Base-by-base conservation (phyloP, 2,888 invertebrate genomes). In the Adelognathus sp. region DNA sequence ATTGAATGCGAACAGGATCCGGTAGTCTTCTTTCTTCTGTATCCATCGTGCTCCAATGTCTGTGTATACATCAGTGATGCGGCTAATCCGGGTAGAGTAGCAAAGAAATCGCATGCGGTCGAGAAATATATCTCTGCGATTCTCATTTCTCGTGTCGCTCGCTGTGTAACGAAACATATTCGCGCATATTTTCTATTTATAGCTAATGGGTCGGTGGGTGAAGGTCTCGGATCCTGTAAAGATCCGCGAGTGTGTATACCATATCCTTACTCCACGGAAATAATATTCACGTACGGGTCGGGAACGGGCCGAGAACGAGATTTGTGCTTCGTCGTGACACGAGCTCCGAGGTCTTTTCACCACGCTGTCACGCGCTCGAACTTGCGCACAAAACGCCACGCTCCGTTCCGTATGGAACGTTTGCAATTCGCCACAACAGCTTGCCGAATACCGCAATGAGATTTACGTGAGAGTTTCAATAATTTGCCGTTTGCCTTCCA, bases 141-240 rank as follows among this genome's bases (percentile, higher is more conserved):
- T 50, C 36, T 50, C 66, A 16, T 46, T 18, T 66, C 60, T n/a
- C 46, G 21, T 61, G 9, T 41, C 41, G 36, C 41, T 16, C 16
- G 54, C 24, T 58, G 29, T 29, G 36, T 21, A 61, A 66, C 18
- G 41, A 66, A 39, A 27, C 36, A 36, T 50, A 11, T 44, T 36
- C 24, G 58, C 24, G 58, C 44, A 18, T 31, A 60, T 52, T n/a
- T 67, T 70, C 78, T 79, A 82, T 80, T 79, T 79, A 75, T 74
- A 80, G 72, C 27, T n/a, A 58, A 77, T 75, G 80, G 79, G 80
- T 79, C 80, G 79, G 58, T 52, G 33, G 79, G 78, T 80, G 80
- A 82, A 82, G 82, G 82, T 80, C 82, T 82, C 66, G 27, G 73
- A 70, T 52, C 69, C 56, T 79, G 36, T 72, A 66, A 54, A 36